Evolutionary conservation across 1,140 invertebrate genomes (phyloP), one percentile per base, ranked within the genome.

Genomic region (Eueides isabella): DNA sequence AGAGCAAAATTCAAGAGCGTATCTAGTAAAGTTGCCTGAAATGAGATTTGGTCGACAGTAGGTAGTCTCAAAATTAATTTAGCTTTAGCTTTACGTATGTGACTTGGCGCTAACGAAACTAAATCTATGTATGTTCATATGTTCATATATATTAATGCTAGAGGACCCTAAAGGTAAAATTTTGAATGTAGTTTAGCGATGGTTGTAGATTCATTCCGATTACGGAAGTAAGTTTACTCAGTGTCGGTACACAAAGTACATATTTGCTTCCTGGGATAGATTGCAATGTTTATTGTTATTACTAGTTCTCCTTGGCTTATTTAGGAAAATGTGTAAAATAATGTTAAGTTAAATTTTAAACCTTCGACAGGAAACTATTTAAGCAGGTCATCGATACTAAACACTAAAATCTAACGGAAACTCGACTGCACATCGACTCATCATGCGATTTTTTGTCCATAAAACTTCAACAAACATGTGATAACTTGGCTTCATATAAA

Each of bases 11-110:
- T 55, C 23, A 11, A 7, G 65, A 67, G 28, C n/a, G 29, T 28
- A 48, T 41, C 0, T 67, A 26, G 38, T 30, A 29, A 64, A 33
- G 65, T 67, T 38, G 5, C 12, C 41, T 31, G 38, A 29, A 67
- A 67, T 48, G 66, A 30, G 66, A 31, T 55, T 67, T 55, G 38
- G 41, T 67, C 28, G 19, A 55, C 28, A 67, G 65, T 55, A 9
- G 44, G 44, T 26, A 55, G 44, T 26, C 48, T 55, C 48, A 4
- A 23, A 55, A 12, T 55, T 26, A 26, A 55, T 55, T 55, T 55
- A 26, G 23, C 48, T 55, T 23, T 55, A 11, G 19, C 48, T 55
- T 2, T 19, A 5, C 48, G 3, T 55, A 2, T 19, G 48, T 55
- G 19, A 23, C 23, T 19, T 55, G 16, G 9, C 44, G 23, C 19